Conservation (phyloP, 2,113 vertebrate genomes). For the Pogonocichla stellata region DNA sequence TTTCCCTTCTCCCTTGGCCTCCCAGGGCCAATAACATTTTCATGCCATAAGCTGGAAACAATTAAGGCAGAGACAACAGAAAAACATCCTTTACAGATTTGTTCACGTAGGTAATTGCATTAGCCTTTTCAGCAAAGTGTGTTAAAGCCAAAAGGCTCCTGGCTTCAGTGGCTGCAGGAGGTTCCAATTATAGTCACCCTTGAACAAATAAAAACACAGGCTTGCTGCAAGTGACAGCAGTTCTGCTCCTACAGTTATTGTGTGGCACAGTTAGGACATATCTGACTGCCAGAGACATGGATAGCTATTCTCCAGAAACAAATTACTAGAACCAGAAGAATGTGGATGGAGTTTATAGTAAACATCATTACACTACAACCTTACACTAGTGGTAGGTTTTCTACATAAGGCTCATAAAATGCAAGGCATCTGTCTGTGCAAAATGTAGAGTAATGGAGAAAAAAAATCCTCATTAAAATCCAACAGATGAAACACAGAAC, state of each 20-base stretch:
- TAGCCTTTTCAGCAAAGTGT: not conserved
- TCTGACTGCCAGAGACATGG: not conserved
- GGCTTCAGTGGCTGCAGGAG: constrained; percentile 16
- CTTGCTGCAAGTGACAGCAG: not conserved
- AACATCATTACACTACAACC: not conserved
- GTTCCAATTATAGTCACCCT: not conserved
- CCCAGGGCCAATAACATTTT: not conserved
- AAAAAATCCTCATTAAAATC: not conserved
- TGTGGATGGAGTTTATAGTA: not conserved
- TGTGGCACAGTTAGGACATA: not conserved
- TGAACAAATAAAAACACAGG: not conserved
- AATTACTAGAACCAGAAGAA: not conserved
- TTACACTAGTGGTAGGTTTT: not conserved
- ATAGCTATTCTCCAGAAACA: not conserved
- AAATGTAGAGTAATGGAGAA: not conserved
- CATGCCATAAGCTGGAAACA: constrained; percentile 37
- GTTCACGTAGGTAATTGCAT: constrained; percentile 9
- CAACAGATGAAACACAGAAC: not conserved
- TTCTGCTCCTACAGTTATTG: not conserved
- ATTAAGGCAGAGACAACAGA: constrained; percentile 54
- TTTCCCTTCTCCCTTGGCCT: not conserved
- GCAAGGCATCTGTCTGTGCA: not conserved
- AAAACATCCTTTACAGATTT: constrained; percentile 54
- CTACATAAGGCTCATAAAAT: not conserved
- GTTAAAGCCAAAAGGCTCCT: constrained; percentile 29